Evolutionary conservation across 2,113 vertebrate species (phyloP).

Genomic region (Calidris pugnax): DNA sequence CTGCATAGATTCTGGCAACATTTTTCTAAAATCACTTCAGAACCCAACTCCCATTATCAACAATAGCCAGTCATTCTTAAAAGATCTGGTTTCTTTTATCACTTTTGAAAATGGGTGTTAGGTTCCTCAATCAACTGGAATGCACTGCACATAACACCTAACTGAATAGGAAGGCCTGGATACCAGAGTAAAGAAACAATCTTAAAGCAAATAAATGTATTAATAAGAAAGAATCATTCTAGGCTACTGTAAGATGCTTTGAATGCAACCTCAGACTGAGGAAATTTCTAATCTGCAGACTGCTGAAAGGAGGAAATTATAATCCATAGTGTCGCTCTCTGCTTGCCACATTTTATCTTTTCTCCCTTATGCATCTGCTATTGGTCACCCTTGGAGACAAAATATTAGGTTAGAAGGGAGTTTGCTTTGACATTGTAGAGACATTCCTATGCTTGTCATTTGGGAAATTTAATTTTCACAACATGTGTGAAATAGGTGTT

Average conservation of each 20-base stretch:
- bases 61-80: background rate
- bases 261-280: background rate
- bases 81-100: background rate
- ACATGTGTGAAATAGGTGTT: background rate
- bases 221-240: background rate
- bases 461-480: conserved; percentile 31
- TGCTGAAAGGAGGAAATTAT: background rate
- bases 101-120: background rate
- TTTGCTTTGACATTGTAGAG: background rate
- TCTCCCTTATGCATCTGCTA: background rate
- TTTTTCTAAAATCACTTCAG: background rate
- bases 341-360: background rate
- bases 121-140: background rate
- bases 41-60: background rate
- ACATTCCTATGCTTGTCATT: background rate
- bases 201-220: background rate
- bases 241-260: background rate
- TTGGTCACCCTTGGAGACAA: background rate
- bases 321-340: background rate
- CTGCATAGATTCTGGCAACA: fast-evolving
- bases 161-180: background rate
- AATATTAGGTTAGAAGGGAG: background rate
- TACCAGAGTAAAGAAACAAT: background rate
- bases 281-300: background rate
- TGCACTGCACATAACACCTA: background rate